phyloP scores from a whole-genome alignment of 2,888 invertebrate species.

The Seira sanloemensis region DNA sequence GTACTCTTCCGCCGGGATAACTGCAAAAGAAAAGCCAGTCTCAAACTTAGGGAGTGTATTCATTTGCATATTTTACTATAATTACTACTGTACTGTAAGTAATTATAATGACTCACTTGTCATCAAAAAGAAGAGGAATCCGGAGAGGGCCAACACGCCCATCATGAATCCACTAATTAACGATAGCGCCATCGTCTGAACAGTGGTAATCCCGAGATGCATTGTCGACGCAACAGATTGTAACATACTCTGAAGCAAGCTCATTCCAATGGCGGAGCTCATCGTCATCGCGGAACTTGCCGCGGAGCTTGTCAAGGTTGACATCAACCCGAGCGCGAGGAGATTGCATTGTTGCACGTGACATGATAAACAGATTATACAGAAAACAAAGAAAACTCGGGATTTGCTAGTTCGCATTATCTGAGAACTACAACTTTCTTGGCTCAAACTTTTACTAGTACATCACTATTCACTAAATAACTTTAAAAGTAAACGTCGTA shows the following conservation, averaged over 20 bases:
- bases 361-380: constrained; percentile 19
- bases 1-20: constrained; percentile 50
- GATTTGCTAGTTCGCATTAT: constrained; percentile 52
- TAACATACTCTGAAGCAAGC: neutral
- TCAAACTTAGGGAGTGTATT: neutral
- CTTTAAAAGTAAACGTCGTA: no score
- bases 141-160: constrained; percentile 45
- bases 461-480: no score
- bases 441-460: neutral
- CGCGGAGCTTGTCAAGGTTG: neutral
- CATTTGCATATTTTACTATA: neutral
- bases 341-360: constrained; percentile 43
- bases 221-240: constrained; percentile 12
- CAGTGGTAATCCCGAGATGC: constrained; percentile 20
- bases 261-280: constrained; percentile 9
- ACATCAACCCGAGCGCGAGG: neutral
- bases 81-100: no score
- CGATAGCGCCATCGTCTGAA: constrained; percentile 36
- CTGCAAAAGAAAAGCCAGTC: constrained; percentile 20
- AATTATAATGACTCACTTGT: no score
- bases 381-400: constrained; percentile 18
- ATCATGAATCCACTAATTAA: constrained; percentile 53
- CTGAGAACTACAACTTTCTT: constrained; percentile 13
- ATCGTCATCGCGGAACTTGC: neutral
- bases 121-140: constrained; percentile 51